Conservation (phyloP, 1,140 invertebrate genomes). For the Panulirus ornatus region DNA sequence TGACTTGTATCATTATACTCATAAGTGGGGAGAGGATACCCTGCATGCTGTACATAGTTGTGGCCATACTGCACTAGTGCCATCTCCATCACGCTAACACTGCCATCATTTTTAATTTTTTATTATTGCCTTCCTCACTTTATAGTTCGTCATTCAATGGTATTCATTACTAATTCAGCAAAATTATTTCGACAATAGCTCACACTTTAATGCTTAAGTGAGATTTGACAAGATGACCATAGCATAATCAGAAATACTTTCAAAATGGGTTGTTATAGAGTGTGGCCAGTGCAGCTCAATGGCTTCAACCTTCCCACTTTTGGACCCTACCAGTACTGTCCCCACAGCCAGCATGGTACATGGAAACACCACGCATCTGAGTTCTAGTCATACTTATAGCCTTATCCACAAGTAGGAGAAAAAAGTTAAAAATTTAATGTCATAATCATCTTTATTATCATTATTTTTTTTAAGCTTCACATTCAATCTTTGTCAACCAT, state of each 20-base stretch:
- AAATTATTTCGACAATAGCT: too few species aligned
- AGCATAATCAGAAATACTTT: background rate
- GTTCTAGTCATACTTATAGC: background rate
- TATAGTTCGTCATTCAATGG: too few species aligned
- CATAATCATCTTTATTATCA: too few species aligned
- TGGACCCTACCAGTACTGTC: slow-evolving; percentile 18
- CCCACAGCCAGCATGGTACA: slow-evolving; percentile 48
- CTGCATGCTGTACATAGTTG: slow-evolving; percentile 54
- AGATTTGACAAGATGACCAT: too few species aligned
- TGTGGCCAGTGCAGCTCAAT: slow-evolving; percentile 23
- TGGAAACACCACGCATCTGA: slow-evolving; percentile 7
- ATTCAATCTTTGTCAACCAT: too few species aligned
- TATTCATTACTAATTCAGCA: too few species aligned
- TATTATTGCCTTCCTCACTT: too few species aligned
- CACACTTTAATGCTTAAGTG: too few species aligned
- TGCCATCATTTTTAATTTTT: background rate
- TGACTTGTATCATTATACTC: slow-evolving; percentile 62
- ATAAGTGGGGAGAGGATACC: slow-evolving; percentile 50
- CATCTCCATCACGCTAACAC: background rate
- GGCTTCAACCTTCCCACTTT: slow-evolving; percentile 42
- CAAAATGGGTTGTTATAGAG: background rate
- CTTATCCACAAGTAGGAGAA: background rate
- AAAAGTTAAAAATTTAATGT: too few species aligned
- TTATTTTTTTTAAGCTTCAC: too few species aligned
- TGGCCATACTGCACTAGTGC: slow-evolving; percentile 23